Evolutionary conservation across 2,888 invertebrate species (phyloP).

Genomic region (Sinohyriopsis cumingii): DNA sequence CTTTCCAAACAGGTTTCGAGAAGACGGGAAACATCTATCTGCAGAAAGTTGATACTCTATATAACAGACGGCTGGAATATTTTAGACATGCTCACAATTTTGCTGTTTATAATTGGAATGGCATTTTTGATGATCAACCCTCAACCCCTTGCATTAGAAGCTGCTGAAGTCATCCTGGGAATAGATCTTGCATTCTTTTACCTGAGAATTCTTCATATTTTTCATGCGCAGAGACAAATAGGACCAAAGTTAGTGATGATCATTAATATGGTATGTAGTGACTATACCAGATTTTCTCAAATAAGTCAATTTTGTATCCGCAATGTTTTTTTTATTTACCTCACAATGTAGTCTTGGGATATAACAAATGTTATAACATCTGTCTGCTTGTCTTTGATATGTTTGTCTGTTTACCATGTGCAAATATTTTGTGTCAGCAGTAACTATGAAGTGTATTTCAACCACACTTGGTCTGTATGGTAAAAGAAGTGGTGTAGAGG

Average conservation of each 20-base stretch:
- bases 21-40: background rate
- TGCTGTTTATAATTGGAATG: slow-evolving; percentile 2
- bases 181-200: slow-evolving; percentile 5
- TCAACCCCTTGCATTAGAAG: background rate
- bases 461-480: too few relatives aligned
- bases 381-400: too few relatives aligned
- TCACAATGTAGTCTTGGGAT: too few relatives aligned
- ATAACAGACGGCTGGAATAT: slow-evolving; percentile 7
- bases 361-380: too few relatives aligned
- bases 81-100: slow-evolving; percentile 6
- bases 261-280: slow-evolving; percentile 2
- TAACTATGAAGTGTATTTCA: too few relatives aligned
- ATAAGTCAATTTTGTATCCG: too few relatives aligned
- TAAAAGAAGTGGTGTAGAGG: too few relatives aligned
- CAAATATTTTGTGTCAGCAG: too few relatives aligned
- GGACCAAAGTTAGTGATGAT: slow-evolving; percentile 11
- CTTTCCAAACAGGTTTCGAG: too few relatives aligned
- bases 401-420: too few relatives aligned
- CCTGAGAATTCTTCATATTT: slow-evolving; percentile 6
- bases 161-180: slow-evolving; percentile 2
- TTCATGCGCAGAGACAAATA: slow-evolving; percentile 5
- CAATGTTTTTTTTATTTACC: too few relatives aligned
- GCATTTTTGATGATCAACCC: background rate
- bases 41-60: slow-evolving; percentile 2
- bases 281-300: too few relatives aligned